Evolutionary conservation across 2,888 invertebrate species (phyloP), one percentile per base, ranked within the genome.

Genomic region (Amphiduros pacificus): DNA sequence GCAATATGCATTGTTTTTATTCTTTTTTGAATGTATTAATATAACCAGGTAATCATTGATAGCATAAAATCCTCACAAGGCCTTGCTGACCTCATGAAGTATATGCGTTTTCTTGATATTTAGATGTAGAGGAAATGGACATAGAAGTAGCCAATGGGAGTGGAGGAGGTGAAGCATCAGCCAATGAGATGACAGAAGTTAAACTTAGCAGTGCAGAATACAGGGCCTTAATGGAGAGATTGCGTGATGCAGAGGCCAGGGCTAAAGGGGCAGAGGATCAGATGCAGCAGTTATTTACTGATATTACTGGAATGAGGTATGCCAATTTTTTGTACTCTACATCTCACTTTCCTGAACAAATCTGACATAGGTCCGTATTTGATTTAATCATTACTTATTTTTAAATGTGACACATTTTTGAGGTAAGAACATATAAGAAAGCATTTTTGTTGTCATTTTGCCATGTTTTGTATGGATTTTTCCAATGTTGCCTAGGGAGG

Each of bases 241-340:
- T 65, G 32, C 59, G 53, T 22, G 24, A 44, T 17, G 61, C 41
- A 1, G 60, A 62, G 49, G 50, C 27, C 24, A 29, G 54, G 17
- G 60, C 57, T 4, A 36, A 9, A 24, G 24, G 36, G 28, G 59
- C 60, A 22, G 66, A 64, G 51, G 59, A 55, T 14, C 29, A 48
- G 22, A 22, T 66, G 40, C 50, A 61, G 36, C 40, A 50, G 22
- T 51, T 53, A n/a, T n/a, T 62, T 9, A 32, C 26, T 6, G 67
- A 65, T 48, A 50, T 67, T 9, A 32, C 58, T 22, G 36, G 36
- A 29, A 57, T 65, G 58, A 65, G 67, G 67, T 66, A 20, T 20
- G 51, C 5, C 5, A 24, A 24, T 24, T 6, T n/a, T n/a, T n/a
- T n/a, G n/a, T n/a, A n/a, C n/a, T n/a, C n/a, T n/a, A n/a, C n/a